Evolutionary conservation across 2,113 vertebrate genomes (phyloP).

Genomic region (Otis tarda): DNA sequence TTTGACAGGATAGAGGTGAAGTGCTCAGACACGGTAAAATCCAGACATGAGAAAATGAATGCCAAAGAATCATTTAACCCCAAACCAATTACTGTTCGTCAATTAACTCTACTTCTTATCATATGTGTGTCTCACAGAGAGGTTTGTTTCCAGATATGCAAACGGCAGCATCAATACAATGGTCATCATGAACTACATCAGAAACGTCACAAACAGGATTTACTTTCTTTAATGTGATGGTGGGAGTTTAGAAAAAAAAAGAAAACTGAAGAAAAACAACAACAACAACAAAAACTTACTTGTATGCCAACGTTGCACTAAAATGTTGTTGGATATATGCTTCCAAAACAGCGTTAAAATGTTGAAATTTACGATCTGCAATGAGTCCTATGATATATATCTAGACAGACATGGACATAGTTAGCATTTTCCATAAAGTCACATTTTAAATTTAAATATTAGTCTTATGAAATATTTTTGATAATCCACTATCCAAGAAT

Average conservation of each 20-base stretch:
- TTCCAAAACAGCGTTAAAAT: slow-evolving; percentile 96
- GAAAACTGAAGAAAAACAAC: neutral
- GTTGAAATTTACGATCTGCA: slow-evolving; percentile 96
- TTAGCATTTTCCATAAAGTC: neutral
- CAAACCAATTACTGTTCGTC: neutral
- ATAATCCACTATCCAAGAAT: neutral
- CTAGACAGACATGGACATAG: slow-evolving; percentile 69
- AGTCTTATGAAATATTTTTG: neutral
- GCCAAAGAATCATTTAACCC: neutral
- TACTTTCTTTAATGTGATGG: neutral
- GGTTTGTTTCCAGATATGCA: neutral
- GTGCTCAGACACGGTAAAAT: neutral
- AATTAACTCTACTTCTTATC: neutral
- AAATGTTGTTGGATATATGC: slow-evolving; percentile 98
- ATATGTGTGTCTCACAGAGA: neutral
- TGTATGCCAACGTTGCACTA: slow-evolving; percentile 95
- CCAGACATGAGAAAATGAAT: neutral
- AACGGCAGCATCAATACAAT: neutral
- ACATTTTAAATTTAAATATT: neutral
- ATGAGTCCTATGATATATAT: slow-evolving; percentile 97
- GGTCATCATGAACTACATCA: neutral
- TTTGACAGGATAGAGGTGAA: neutral
- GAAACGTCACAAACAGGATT: neutral
- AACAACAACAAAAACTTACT: slow-evolving; percentile 78
- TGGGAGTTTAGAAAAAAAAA: neutral